Evolutionary conservation across 2,113 vertebrate genomes (phyloP).

Genomic region (Phodopus roborovskii): DNA sequence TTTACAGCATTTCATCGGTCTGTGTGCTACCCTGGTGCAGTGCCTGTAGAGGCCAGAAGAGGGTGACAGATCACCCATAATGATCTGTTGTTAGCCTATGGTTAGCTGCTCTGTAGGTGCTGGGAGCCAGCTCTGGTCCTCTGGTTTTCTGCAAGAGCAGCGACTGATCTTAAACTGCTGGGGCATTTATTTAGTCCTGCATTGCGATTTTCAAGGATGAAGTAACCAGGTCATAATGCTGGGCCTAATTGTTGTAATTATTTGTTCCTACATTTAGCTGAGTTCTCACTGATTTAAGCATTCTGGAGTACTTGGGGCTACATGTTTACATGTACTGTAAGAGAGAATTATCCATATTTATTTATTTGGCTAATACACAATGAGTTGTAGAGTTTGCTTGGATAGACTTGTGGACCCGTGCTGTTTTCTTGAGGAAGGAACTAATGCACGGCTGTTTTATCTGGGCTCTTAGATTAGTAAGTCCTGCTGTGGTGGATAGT

Average conservation of each 20-base stretch:
- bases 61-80: background rate
- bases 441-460: background rate
- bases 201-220: background rate
- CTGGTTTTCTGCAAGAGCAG: background rate
- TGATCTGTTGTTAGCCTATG: background rate
- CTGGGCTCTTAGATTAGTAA: background rate
- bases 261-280: background rate
- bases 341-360: background rate
- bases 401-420: background rate
- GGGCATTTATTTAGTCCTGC: background rate
- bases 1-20: background rate
- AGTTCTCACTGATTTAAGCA: background rate
- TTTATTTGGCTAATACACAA: background rate
- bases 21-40: background rate
- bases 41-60: background rate
- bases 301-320: background rate
- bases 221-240: background rate
- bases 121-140: background rate
- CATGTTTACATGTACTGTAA: background rate
- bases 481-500: background rate
- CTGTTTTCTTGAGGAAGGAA: background rate
- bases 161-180: background rate
- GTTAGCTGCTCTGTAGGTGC: background rate
- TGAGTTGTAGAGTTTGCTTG: background rate
- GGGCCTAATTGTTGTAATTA: background rate